phyloP scores from a whole-genome alignment of 2,797 vertebrate species.

The Moxostoma hubbsi region DNA sequence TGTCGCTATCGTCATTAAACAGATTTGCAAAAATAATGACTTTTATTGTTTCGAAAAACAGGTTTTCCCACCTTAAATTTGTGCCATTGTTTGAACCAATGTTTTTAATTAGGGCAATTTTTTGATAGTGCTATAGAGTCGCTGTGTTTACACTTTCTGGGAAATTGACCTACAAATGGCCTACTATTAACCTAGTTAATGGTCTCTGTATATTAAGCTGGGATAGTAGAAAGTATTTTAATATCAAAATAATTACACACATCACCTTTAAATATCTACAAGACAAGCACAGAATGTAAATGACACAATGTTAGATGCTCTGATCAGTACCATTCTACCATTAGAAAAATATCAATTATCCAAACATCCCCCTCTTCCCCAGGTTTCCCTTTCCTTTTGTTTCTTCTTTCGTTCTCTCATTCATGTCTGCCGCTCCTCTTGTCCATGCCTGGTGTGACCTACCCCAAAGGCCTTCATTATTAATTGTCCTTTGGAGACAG shows the following conservation, averaged over 20 bases:
- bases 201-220: no score
- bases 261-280: conserved; percentile 8
- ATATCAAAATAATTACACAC: no score
- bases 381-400: conserved; percentile 63
- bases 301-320: conserved; percentile 21
- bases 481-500: conserved; percentile 77
- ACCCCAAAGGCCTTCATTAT: conserved; percentile 87
- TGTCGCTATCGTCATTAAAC: conserved; percentile 32
- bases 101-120: conserved; percentile 2
- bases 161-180: background rate
- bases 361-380: conserved; percentile 41
- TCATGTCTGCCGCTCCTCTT: conserved; percentile 51
- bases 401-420: conserved; percentile 58
- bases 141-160: background rate
- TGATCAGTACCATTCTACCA: conserved; percentile 32
- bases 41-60: background rate
- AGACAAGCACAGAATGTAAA: conserved; percentile 14
- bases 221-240: no score
- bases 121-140: background rate
- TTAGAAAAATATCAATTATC: conserved; percentile 53
- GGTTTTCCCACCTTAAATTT: background rate
- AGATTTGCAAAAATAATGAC: conserved; percentile 29
- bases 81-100: background rate
- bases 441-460: conserved; percentile 77
- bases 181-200: no score